Conservation (phyloP, 2,888 invertebrate genomes). For the Eupithecia subumbrata region DNA sequence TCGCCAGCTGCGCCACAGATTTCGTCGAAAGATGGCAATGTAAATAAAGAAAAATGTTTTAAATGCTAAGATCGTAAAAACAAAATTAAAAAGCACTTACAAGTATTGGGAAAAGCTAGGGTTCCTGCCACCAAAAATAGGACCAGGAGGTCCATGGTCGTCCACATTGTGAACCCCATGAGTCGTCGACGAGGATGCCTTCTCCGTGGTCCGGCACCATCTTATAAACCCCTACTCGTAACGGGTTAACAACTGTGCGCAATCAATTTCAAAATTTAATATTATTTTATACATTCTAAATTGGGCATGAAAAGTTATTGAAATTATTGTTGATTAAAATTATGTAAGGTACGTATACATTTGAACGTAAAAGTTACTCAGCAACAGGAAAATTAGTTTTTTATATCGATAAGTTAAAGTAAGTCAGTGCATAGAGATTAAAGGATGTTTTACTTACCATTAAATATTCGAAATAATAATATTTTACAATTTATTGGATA, state of each 20-base stretch:
- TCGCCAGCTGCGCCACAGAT: no score
- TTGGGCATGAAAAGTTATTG: constrained; percentile 55
- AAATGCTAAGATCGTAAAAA: background rate
- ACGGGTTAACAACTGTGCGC: constrained; percentile 63
- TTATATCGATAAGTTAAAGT: background rate
- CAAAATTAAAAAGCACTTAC: constrained; percentile 38
- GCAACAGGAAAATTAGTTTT: background rate
- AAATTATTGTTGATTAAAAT: constrained; percentile 30
- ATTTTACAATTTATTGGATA: background rate
- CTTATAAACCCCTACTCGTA: constrained; percentile 61
- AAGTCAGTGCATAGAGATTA: background rate
- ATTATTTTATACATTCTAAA: constrained; percentile 59
- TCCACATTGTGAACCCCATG: constrained; percentile 44
- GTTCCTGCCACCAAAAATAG: constrained; percentile 47
- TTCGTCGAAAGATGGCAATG: no score
- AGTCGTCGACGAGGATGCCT: constrained; percentile 58
- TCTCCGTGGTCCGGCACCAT: constrained; percentile 14
- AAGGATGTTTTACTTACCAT: background rate
- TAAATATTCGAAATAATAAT: background rate
- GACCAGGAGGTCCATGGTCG: constrained; percentile 51
- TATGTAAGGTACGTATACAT: background rate
- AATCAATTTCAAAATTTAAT: constrained; percentile 69
- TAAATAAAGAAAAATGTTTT: background rate
- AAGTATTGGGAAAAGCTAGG: constrained; percentile 33
- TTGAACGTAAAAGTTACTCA: background rate